A percentile compares a stretch with the other conserved stretches of the same genome.
phyloP scores from a whole-genome alignment of 2,888 invertebrate species.

The Caenorhabditis virilis region DNA sequence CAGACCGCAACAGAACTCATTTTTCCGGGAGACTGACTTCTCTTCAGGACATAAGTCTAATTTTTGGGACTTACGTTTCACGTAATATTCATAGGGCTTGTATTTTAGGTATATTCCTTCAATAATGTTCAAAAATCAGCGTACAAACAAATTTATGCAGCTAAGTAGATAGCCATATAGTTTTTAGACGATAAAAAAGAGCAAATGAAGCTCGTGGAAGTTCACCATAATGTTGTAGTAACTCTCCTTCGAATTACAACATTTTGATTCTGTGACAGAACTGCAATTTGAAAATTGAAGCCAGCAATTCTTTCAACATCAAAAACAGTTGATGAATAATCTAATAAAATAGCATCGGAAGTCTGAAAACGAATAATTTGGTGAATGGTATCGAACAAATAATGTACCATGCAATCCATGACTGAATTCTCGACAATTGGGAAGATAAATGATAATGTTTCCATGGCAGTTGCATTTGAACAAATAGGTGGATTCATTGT shows the following conservation, averaged over 20 bases:
- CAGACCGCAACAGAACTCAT: too few species aligned
- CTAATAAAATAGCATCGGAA: slow-evolving; percentile 23
- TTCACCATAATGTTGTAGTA: slow-evolving; percentile 14
- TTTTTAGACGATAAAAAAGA: too few species aligned
- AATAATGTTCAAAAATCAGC: too few species aligned
- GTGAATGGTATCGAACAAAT: neutral
- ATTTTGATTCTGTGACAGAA: slow-evolving; percentile 18
- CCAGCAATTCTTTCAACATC: slow-evolving; percentile 30
- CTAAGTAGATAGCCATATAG: too few species aligned
- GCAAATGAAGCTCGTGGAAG: too few species aligned
- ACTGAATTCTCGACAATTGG: slow-evolving; percentile 14
- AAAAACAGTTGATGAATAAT: slow-evolving; percentile 30
- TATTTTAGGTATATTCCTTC: too few species aligned
- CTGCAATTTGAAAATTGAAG: slow-evolving; percentile 18
- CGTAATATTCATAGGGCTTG: too few species aligned
- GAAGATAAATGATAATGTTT: slow-evolving; percentile 23
- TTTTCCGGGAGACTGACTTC: too few species aligned
- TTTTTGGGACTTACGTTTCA: too few species aligned
- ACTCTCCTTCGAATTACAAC: slow-evolving; percentile 13
- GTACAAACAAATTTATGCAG: too few species aligned
- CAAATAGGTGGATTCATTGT: slow-evolving; percentile 24
- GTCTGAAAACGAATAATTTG: slow-evolving; percentile 4
- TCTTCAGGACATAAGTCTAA: too few species aligned
- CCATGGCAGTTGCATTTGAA: slow-evolving; percentile 11
- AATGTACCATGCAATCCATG: slow-evolving; percentile 19